These are phyloP conservation scores for Orthonyx spaldingii DNA, from an alignment of 2,113 vertebrate species.

Conservation along the genomic window DNA sequence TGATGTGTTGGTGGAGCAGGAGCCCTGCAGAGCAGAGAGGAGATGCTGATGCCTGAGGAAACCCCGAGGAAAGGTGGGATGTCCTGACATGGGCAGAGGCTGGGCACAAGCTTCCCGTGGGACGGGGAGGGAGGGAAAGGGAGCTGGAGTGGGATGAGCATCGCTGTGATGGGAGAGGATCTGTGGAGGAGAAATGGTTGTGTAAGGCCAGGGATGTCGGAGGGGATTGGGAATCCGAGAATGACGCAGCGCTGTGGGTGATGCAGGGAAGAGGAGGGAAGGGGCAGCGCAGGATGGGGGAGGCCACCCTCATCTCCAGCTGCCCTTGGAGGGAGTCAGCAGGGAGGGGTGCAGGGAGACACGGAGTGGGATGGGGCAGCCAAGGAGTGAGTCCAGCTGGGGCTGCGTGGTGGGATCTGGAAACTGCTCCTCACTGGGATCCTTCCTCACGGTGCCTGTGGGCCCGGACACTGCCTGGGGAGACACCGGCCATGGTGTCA, in stretches of 20 bases:
- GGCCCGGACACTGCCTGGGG: neutral
- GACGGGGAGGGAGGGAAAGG: neutral
- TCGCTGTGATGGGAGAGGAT: fast-evolving
- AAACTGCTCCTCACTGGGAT: neutral
- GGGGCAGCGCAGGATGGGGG: neutral
- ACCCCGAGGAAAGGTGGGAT: neutral
- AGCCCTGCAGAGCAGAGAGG: neutral
- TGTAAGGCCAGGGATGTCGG: neutral
- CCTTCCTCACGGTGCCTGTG: fast-evolving
- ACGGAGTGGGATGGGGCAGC: fast-evolving
- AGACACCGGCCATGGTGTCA: neutral
- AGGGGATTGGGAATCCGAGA: neutral
- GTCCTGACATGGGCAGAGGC: neutral
- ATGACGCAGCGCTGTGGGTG: fast-evolving
- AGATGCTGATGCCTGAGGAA: neutral
- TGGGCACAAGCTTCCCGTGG: fast-evolving
- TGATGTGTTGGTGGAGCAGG: neutral
- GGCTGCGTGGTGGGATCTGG: neutral
- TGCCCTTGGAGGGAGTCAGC: fast-evolving
- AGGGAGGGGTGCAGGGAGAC: neutral
- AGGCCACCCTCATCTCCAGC: neutral
- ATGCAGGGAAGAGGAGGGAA: neutral
- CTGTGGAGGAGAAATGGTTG: neutral
- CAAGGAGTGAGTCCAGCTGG: fast-evolving
- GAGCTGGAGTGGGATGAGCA: neutral